Evolutionary conservation across 2,113 vertebrate species (phyloP).

Genomic region (Pedetes capensis): DNA sequence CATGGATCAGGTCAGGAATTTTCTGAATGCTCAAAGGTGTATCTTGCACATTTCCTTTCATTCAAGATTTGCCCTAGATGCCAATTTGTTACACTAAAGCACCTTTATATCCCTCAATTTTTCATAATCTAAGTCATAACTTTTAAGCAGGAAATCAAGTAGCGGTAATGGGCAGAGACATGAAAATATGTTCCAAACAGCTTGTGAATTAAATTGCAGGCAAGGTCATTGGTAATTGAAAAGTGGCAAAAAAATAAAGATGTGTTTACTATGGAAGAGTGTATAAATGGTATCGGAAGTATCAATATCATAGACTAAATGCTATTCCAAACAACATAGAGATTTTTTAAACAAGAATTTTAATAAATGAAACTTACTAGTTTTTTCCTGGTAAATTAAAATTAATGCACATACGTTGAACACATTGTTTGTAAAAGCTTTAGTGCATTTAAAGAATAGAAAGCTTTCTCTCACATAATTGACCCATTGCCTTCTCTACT

Average conservation of each 20-base stretch:
- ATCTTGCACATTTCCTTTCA: not conserved
- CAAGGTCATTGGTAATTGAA: not conserved
- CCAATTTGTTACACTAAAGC: not conserved
- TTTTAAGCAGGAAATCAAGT: not conserved
- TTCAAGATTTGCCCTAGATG: not conserved
- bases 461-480: not conserved
- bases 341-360: not conserved
- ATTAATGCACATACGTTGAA: not conserved
- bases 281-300: not conserved
- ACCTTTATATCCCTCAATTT: not conserved
- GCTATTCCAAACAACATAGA: not conserved
- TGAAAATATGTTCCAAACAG: not conserved
- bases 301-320: not conserved
- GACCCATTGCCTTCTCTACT: accelerated
- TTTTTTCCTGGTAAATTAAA: not conserved
- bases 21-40: not conserved
- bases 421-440: not conserved
- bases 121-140: not conserved
- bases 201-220: not conserved
- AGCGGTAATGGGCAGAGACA: not conserved
- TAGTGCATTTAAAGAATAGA: not conserved
- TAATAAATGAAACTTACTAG: not conserved
- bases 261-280: not conserved
- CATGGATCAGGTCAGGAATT: not conserved
- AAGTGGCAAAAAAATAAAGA: not conserved